Evolutionary conservation across 2,888 invertebrate species (phyloP), one percentile per base, ranked within the genome.

Genomic region (Bembecia ichneumoniformis): DNA sequence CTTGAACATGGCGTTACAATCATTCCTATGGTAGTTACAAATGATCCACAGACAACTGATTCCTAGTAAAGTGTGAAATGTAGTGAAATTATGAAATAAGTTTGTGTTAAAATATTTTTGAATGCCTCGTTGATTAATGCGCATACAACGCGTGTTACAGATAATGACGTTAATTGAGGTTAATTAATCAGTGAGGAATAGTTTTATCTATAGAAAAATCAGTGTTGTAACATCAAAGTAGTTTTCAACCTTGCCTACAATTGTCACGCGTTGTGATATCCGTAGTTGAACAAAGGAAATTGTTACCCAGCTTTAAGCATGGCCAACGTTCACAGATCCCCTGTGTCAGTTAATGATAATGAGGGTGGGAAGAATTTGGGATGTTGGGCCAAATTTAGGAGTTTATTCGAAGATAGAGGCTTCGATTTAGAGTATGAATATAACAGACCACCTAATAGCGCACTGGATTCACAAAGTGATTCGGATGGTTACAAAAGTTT

Each of bases 381-480:
- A 34, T 87, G 87, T 58, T 87, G 87, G 87, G 63, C 75, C 0
- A 74, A 77, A 50, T 79, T 87, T 51, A 82, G 74, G 59, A 78
- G 74, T 47, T 55, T 87, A 10, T 87, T 87, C 51, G 82, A 86
- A 51, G 82, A 75, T 14, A 66, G 83, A 62, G 87, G 87, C 1
- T 87, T 87, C 47, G 86, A 87, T 67, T 68, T 87, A 53, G 77
- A 81, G 51, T 86, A 72, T 52, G 87, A 87, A 63, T 83, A 77
- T 52, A 66, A 59, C 9, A 35, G 53, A 55, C 28, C 54, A 58
- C 58, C 60, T 5, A 54, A 72, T 3, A 67, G 58, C 46, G 58
- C 69, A 48, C 57, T 71, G 1, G 76, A 76, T 34, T 65, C 53
- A 51, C 64, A 58, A 28, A 60, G 51, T 10, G 73, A 77, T 10